Conservation (phyloP, 2,888 invertebrate species). For the Leuctra nigra region DNA sequence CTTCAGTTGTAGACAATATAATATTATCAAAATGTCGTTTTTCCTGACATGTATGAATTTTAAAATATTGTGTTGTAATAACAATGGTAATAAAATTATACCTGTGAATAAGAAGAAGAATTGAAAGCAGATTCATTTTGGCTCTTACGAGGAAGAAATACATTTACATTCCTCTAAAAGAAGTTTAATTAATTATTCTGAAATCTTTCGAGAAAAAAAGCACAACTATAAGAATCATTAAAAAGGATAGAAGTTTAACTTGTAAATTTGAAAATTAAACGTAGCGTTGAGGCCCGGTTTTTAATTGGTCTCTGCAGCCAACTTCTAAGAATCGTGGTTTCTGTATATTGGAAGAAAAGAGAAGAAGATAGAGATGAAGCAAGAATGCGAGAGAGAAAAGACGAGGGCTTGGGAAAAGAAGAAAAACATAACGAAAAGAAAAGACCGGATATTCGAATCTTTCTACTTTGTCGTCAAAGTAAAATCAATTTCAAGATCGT, state of each 20-base stretch:
- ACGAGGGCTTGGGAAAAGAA: conserved; percentile 7
- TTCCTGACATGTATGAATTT: too few species aligned
- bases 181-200: conserved; percentile 47
- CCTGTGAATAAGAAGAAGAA: too few species aligned
- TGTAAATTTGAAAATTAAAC: conserved; percentile 42
- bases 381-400: neutral
- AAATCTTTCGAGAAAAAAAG: conserved; percentile 35
- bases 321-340: conserved; percentile 1
- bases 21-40: too few species aligned
- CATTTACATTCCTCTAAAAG: conserved; percentile 31
- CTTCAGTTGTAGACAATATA: too few species aligned
- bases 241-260: conserved; percentile 38
- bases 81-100: too few species aligned
- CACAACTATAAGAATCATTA: conserved; percentile 39
- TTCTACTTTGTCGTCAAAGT: conserved; percentile 21
- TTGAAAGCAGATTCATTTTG: too few species aligned
- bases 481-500: conserved; percentile 24
- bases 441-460: conserved; percentile 5
- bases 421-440: conserved; percentile 9
- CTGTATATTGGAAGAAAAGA: neutral
- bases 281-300: conserved; percentile 30
- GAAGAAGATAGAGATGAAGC: neutral
- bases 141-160: neutral
- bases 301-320: conserved; percentile 39
- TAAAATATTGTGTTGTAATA: too few species aligned